Base-by-base conservation (phyloP, 2,888 invertebrate species). In the Neoascia interrupta region DNA sequence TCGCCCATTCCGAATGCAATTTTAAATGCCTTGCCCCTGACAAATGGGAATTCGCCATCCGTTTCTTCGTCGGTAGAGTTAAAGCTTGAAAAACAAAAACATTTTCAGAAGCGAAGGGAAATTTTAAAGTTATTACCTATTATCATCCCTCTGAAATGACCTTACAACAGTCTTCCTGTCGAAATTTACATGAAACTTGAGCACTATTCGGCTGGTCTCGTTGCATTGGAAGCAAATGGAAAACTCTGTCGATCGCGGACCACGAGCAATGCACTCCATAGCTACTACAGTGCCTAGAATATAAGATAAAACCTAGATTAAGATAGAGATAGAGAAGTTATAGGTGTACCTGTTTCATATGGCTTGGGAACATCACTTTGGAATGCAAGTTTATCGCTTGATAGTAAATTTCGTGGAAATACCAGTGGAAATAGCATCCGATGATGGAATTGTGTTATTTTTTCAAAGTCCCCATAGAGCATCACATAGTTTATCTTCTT, bases 171-270 rank as follows among this genome's bases (percentile, higher is more conserved):
- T 86, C 13, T 85, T 86, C 31, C 82, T 84, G 21, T 87, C 85
- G 23, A 88, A 88, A 68, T 84, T 85, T 0, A 87, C 88, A 5
- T 84, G 83, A 54, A 88, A 88, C 54, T 87, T 88, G 1, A 88
- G 81, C 41, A 88, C 85, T 23, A 85, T 84, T 2, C 88, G 83
- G 8, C 87, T 86, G 2, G 85, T 86, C 34, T 88, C 88, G 70
- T 88, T 88, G 82, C 88, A 88, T 69, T 86, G 85, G 39, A 88
- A 88, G 21, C 88, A 88, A 51, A 88, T 88, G 15, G 88, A 87
- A 70, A 88, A 88, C 58, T 88, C 88, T 0, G 88, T 83, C 5
- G 83, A 84, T 8, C 86, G 84, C 2, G 87, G 86, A 11, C 88
- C 88, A 68, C 86, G 86, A 58, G 85, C 87, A 64, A 88, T 87